These are phyloP conservation scores for Argopecten irradians DNA, from an alignment of 1,140 invertebrate genomes.

Conservation along the genomic window DNA sequence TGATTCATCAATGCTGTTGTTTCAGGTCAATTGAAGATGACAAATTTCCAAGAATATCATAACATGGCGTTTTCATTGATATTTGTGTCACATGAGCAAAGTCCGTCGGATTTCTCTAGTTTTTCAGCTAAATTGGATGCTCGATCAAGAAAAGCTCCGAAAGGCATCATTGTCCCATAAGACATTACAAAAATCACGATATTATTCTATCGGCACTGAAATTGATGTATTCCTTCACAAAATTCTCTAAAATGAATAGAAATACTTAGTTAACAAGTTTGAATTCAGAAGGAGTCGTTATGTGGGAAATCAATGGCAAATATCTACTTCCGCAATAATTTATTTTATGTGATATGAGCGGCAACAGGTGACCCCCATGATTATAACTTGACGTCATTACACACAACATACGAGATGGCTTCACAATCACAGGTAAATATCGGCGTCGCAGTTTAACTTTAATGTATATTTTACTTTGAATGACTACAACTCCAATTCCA, in stretches of 20 bases:
- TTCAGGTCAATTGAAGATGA: background rate
- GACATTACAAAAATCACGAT: background rate
- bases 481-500: background rate
- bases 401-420: slow-evolving; percentile 47
- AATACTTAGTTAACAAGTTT: background rate
- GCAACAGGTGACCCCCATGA: slow-evolving; percentile 45
- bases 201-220: background rate
- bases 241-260: background rate
- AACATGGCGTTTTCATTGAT: slow-evolving; percentile 21
- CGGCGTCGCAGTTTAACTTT: background rate
- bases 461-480: background rate
- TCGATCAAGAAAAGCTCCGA: background rate
- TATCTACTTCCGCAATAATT: background rate
- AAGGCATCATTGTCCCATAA: background rate
- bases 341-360: slow-evolving; percentile 44
- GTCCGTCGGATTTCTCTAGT: background rate
- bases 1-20: background rate
- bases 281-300: background rate
- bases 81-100: slow-evolving; percentile 8
- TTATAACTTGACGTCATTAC: slow-evolving; percentile 16
- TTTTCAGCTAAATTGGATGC: background rate
- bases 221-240: background rate
- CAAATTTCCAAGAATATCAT: slow-evolving; percentile 1
- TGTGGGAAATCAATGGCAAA: background rate
- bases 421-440: slow-evolving; percentile 51